phyloP scores from a whole-genome alignment of 2,888 invertebrate genomes.

The Hyalella azteca region DNA sequence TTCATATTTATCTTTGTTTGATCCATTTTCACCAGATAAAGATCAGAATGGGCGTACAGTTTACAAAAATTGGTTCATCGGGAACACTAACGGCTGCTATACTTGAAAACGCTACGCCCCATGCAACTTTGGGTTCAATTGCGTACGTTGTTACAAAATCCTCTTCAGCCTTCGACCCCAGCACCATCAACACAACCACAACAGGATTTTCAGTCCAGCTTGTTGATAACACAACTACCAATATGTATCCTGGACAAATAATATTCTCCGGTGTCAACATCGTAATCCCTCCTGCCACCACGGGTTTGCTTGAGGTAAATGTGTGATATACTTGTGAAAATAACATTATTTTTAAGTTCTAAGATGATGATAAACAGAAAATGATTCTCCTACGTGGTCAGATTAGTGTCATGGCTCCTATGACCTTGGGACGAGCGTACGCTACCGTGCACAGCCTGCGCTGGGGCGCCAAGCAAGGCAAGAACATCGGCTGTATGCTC shows the following conservation, averaged over 20 bases:
- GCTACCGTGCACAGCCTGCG: conserved; percentile 52
- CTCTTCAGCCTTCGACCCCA: not conserved
- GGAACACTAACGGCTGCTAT: not conserved
- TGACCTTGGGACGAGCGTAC: conserved; percentile 43
- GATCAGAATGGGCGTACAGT: conserved; percentile 7
- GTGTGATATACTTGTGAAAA: not conserved
- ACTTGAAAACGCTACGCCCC: not conserved
- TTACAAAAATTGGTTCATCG: not conserved
- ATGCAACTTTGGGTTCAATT: too few species aligned
- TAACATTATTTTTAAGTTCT: conserved; percentile 18
- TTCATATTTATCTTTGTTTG: too few species aligned
- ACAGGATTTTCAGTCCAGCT: conserved; percentile 17
- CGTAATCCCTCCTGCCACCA: conserved; percentile 32
- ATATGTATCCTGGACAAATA: conserved; percentile 40
- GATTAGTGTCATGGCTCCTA: conserved; percentile 45
- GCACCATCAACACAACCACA: conserved; percentile 21
- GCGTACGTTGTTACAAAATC: not conserved
- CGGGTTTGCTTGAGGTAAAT: conserved; percentile 7
- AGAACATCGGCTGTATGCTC: conserved; percentile 48
- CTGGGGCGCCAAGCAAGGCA: conserved; percentile 40
- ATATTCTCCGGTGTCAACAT: conserved; percentile 34
- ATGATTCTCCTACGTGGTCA: too few species aligned
- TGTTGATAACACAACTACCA: not conserved
- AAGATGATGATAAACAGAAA: too few species aligned
- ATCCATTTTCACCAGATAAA: not conserved